Base-by-base conservation (phyloP, 2,888 invertebrate species). In the Meghimatium bilineatum region DNA sequence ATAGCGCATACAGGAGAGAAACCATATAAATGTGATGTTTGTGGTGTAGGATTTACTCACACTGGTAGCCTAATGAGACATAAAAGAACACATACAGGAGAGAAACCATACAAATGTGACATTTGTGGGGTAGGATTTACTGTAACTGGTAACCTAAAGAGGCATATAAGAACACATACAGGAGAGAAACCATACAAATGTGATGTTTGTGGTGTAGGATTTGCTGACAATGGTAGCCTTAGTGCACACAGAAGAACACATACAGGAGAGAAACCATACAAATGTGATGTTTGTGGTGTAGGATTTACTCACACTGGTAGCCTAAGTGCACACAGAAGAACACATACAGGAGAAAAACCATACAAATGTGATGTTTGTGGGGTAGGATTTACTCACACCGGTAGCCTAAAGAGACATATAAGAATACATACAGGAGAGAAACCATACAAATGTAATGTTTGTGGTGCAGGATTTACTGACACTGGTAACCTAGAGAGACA, bases 201-300 rank as follows among this genome's bases (percentile, higher is more conserved):
- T 71, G 71, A 71, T 26, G 38, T 71, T 29, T 71, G 71, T 71
- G 71, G 38, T 8, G 29, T 10, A 8, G 29, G 29, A 26, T 63
- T 63, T 63, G 12, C 63, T 6, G 5, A 26, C 5, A 63, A 29
- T 26, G 29, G 63, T 63, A 10, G 5, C 12, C 63, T 63, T 5
- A 23, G 26, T 10, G 38, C 3, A 26, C 71, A 71, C 20, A 38
- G 26, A 23, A 26, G 38, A 29, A 26, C 38, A 71, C 38, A 71
- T 38, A 26, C 69, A 34, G 71, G 71, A 71, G 71, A 71, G 71
- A 36, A 38, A 20, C 10, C 29, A 3, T 63, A 63, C 38, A 71
- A 71, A 23, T 71, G 72, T 72, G 44, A 72, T n/a, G 49, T 72
- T 38, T 72, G 72, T 72, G 72, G 72, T 44, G 29, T 6, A 44